Conservation (phyloP, 2,888 invertebrate species). For the Biston stratarius region DNA sequence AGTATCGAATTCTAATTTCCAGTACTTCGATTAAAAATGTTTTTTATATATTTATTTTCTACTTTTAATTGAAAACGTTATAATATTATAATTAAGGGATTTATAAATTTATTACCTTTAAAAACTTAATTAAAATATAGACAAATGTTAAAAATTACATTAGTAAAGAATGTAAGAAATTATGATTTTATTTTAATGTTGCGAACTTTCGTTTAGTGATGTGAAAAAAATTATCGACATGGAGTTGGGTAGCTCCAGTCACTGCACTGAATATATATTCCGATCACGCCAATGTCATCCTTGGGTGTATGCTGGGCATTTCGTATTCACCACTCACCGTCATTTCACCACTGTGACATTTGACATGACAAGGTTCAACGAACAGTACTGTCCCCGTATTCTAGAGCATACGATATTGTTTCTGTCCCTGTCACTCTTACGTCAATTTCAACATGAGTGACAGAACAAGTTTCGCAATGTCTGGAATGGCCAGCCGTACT, state of each 20-base stretch:
- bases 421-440: background rate
- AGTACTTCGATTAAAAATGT: no score
- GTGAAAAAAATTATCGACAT: slow-evolving; percentile 12
- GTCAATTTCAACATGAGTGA: background rate
- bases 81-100: no score
- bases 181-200: no score
- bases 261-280: slow-evolving; percentile 51
- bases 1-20: background rate
- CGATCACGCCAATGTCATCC: slow-evolving; percentile 72
- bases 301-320: slow-evolving; percentile 54
- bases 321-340: slow-evolving; percentile 62
- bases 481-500: background rate
- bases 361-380: slow-evolving; percentile 62
- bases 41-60: no score
- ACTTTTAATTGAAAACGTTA: no score
- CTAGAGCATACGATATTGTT: background rate
- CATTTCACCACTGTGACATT: slow-evolving; percentile 68
- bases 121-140: no score
- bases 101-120: no score
- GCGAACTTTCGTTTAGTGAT: background rate
- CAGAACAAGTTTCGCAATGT: background rate
- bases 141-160: no score
- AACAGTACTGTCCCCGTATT: slow-evolving; percentile 42
- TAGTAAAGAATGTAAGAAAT: no score
- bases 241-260: slow-evolving; percentile 8